Evolutionary conservation across 2,888 invertebrate species (phyloP).

Genomic region (Dynastes hyllus): DNA sequence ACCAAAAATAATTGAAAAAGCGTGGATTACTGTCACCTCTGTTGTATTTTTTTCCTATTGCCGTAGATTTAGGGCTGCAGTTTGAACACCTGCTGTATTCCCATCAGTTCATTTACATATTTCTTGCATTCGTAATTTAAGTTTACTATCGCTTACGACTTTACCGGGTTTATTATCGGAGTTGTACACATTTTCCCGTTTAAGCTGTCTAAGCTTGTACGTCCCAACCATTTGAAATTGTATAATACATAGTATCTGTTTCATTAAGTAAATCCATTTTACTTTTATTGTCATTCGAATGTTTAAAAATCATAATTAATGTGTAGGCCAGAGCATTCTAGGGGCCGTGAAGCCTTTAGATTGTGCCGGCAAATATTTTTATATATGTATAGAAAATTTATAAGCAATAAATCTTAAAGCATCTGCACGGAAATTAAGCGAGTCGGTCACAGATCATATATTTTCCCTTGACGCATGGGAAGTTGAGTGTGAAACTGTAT

Average conservation of each 20-base stretch:
- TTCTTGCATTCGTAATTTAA: too few relatives aligned
- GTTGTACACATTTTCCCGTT: too few relatives aligned
- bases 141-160: too few relatives aligned
- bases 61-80: too few relatives aligned
- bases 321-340: constrained; percentile 10
- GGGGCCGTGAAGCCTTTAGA: constrained; percentile 29
- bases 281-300: constrained; percentile 34
- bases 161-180: too few relatives aligned
- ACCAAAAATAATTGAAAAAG: too few relatives aligned
- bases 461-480: constrained; percentile 46
- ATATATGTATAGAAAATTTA: constrained; percentile 40
- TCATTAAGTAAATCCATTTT: constrained; percentile 10
- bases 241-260: not conserved
- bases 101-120: too few relatives aligned
- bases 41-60: too few relatives aligned
- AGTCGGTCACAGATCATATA: constrained; percentile 50
- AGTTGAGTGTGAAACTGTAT: constrained; percentile 46
- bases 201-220: too few relatives aligned
- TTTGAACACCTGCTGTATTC: too few relatives aligned
- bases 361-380: constrained; percentile 41
- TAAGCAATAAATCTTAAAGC: constrained; percentile 48
- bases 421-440: constrained; percentile 51
- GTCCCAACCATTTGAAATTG: too few relatives aligned
- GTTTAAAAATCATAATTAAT: constrained; percentile 29
- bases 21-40: too few relatives aligned